These are phyloP conservation scores for Agriopis marginaria DNA, from an alignment of 2,888 invertebrate genomes.

Conservation along the genomic window DNA sequence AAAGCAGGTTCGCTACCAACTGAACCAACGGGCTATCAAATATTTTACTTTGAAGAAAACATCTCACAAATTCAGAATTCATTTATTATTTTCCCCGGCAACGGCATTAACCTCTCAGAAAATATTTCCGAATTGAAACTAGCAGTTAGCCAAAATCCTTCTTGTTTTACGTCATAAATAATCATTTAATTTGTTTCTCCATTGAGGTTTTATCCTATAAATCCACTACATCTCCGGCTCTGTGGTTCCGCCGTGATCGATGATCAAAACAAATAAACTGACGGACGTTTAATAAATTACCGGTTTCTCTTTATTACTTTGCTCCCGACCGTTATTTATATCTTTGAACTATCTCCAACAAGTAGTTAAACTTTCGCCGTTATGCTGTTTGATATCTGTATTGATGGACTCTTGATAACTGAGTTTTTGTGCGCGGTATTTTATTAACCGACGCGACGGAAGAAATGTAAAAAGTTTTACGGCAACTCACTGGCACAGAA, in stretches of 20 bases:
- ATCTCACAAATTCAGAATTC: too few relatives aligned
- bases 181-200: constrained; percentile 21
- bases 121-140: background rate
- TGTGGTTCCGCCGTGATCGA: constrained; percentile 43
- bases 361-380: constrained; percentile 24
- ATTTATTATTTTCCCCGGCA: too few relatives aligned
- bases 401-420: constrained; percentile 21
- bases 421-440: constrained; percentile 6
- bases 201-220: constrained; percentile 31
- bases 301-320: constrained; percentile 45
- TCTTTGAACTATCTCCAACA: constrained; percentile 32
- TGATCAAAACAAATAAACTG: constrained; percentile 49
- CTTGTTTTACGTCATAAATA: constrained; percentile 29
- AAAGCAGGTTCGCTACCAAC: too few relatives aligned
- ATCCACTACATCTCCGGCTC: constrained; percentile 40
- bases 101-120: background rate
- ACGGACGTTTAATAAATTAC: constrained; percentile 50
- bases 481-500: too few relatives aligned
- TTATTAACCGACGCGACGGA: background rate
- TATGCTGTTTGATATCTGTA: constrained; percentile 28
- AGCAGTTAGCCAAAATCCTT: constrained; percentile 12
- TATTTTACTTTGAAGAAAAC: too few relatives aligned
- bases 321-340: constrained; percentile 42
- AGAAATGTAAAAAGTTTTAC: background rate
- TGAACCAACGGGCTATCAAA: too few relatives aligned